These are phyloP conservation scores for Nothocercus nigrocapillus DNA, from an alignment of 2,113 vertebrate genomes.

Conservation along the genomic window DNA sequence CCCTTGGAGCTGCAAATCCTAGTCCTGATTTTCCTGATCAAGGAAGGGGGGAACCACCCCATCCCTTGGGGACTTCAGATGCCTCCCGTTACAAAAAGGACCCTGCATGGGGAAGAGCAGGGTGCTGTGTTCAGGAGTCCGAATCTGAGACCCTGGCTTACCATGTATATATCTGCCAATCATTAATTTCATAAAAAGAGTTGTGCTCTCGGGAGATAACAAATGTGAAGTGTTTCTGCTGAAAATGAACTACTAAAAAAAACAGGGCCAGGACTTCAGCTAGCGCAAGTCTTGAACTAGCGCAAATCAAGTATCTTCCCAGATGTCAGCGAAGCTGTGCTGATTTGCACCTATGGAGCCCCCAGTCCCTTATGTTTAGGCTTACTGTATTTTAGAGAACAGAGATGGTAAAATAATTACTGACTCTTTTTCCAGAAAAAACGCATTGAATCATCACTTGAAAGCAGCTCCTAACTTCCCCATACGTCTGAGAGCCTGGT, in stretches of 20 bases:
- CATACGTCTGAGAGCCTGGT: accelerated
- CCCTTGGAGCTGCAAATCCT: neutral
- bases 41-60: neutral
- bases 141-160: accelerated
- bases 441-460: neutral
- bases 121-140: neutral
- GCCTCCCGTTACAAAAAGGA: neutral
- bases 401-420: conserved; percentile 8
- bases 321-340: neutral
- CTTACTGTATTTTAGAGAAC: neutral
- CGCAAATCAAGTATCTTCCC: neutral
- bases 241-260: neutral
- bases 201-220: neutral
- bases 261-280: neutral
- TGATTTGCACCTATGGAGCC: neutral
- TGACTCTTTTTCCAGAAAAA: neutral
- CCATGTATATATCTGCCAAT: neutral
- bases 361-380: neutral
- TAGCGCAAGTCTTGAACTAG: neutral
- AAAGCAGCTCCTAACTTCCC: neutral
- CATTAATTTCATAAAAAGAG: neutral
- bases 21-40: neutral
- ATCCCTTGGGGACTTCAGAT: neutral
- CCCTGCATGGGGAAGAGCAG: neutral
- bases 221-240: neutral